Evolutionary conservation across 2,888 invertebrate species (phyloP).

Genomic region (Macaria liturata): DNA sequence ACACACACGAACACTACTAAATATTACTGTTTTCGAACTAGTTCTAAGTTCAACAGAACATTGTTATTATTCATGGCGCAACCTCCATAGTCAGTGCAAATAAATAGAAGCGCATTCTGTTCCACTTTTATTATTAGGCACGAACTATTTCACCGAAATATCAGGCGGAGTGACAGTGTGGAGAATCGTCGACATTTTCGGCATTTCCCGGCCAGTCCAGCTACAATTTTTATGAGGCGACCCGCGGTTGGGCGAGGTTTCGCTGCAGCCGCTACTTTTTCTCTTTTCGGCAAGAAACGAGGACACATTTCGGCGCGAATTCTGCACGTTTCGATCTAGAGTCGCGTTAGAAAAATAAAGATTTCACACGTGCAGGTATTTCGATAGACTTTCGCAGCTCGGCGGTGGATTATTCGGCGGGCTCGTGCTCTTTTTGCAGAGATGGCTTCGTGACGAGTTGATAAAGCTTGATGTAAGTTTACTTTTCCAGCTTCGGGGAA

Average conservation of each 20-base stretch:
- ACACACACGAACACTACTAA: too few species aligned
- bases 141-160: conserved; percentile 31
- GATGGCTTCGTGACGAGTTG: conserved; percentile 15
- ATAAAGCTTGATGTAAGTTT: conserved; percentile 12
- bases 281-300: conserved; percentile 57
- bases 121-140: conserved; percentile 23
- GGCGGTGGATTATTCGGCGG: conserved; percentile 17
- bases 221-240: conserved; percentile 73
- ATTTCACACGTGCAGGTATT: conserved; percentile 34
- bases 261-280: conserved; percentile 42
- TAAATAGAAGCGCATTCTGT: conserved; percentile 18
- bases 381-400: conserved; percentile 12
- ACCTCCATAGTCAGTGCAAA: conserved; percentile 18
- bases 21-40: too few species aligned
- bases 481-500: background rate
- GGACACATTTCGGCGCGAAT: conserved; percentile 65
- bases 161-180: conserved; percentile 31
- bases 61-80: conserved; percentile 3
- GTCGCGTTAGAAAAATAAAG: conserved; percentile 57
- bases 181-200: conserved; percentile 47
- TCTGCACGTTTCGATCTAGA: conserved; percentile 60
- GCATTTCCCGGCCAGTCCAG: conserved; percentile 52
- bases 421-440: conserved; percentile 8
- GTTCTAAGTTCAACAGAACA: background rate
- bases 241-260: conserved; percentile 39